phyloP scores from a whole-genome alignment of 2,888 invertebrate genomes.

The Trachelus stipa region DNA sequence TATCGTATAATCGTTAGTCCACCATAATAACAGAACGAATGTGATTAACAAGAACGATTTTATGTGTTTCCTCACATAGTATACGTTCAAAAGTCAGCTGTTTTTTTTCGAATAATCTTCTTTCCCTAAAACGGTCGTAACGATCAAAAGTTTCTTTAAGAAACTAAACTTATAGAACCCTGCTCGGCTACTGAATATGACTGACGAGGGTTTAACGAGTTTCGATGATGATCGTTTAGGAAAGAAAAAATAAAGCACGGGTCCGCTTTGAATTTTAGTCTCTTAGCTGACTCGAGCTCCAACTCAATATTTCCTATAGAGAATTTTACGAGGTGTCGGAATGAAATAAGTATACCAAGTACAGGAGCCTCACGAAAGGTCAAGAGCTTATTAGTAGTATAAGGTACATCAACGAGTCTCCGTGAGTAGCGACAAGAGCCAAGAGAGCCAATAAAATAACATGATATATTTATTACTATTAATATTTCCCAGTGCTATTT shows the following conservation, averaged over 20 bases:
- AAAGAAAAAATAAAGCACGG: neutral
- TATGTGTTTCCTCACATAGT: neutral
- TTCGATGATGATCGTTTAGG: neutral
- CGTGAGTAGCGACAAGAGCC: neutral
- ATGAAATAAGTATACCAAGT: neutral
- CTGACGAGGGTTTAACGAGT: neutral
- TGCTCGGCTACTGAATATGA: neutral
- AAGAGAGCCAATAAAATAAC: neutral
- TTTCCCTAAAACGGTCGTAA: neutral
- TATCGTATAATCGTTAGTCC: neutral
- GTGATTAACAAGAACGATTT: neutral
- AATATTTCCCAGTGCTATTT: neutral
- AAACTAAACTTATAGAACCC: neutral
- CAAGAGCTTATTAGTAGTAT: neutral
- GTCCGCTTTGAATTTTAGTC: neutral
- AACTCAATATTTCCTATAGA: neutral
- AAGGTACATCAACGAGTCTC: neutral
- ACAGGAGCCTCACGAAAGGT: neutral
- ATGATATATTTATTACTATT: neutral
- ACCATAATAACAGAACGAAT: neutral
- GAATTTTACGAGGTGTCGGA: neutral
- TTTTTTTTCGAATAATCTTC: neutral
- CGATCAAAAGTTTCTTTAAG: neutral
- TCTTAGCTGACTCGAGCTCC: neutral
- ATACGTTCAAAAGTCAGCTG: neutral